A percentile compares a stretch with the other conserved stretches of the same genome.
These are phyloP conservation scores for Petrolisthes cinctipes DNA, from an alignment of 2,888 invertebrate genomes.

Conservation along the genomic window DNA sequence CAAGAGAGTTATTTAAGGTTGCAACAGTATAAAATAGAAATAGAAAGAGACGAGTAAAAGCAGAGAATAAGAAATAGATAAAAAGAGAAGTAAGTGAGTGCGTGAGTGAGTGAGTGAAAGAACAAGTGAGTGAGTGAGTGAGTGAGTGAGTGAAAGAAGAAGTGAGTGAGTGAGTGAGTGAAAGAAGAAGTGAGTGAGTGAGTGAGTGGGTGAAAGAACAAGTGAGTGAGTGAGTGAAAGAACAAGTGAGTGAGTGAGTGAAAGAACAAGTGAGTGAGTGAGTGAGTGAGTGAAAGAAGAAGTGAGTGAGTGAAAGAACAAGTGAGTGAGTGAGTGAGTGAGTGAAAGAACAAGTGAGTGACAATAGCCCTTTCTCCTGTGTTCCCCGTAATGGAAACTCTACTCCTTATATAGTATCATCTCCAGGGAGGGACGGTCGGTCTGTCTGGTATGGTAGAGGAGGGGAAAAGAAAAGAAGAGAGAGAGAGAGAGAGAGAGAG, in stretches of 20 bases:
- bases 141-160: too few species aligned
- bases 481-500: not conserved
- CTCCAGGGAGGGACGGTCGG: not conserved
- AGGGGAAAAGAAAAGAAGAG: not conserved
- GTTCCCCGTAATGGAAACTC: not conserved
- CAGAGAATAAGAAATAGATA: not conserved
- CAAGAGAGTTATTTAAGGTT: too few species aligned
- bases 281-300: too few species aligned
- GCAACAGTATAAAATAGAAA: too few species aligned
- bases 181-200: not conserved
- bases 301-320: too few species aligned
- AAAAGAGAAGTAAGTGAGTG: not conserved
- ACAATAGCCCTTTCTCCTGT: not conserved
- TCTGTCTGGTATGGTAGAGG: not conserved
- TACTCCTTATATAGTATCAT: not conserved
- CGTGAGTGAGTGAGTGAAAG: not conserved
- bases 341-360: not conserved
- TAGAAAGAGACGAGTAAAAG: not conserved
- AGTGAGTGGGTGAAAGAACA: not conserved
- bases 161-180: too few species aligned
- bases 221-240: not conserved
- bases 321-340: not conserved
- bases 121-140: too few species aligned
- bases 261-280: not conserved
- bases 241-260: not conserved